phyloP scores from a whole-genome alignment of 2,797 vertebrate genomes.

The Semotilus atromaculatus region DNA sequence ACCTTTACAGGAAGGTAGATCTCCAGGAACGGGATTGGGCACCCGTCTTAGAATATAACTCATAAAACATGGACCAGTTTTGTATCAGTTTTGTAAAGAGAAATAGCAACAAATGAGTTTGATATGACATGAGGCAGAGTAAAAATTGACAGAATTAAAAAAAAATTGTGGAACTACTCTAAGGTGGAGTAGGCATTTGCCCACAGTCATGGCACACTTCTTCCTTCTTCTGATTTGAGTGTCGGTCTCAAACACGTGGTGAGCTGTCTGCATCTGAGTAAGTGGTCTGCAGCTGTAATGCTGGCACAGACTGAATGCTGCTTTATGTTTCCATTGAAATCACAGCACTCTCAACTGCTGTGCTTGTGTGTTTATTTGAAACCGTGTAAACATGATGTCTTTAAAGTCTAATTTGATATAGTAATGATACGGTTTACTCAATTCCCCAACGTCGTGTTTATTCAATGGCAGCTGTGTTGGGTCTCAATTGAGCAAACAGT shows the following conservation, averaged over 20 bases:
- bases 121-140: too few species aligned
- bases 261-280: slow-evolving; percentile 26
- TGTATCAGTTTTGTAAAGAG: neutral
- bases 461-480: slow-evolving; percentile 62
- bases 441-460: slow-evolving; percentile 68
- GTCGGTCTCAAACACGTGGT: neutral
- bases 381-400: slow-evolving; percentile 62
- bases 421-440: slow-evolving; percentile 63
- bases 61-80: too few species aligned
- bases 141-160: neutral
- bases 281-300: slow-evolving; percentile 23
- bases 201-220: neutral
- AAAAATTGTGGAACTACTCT: neutral
- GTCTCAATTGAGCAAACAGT: slow-evolving; percentile 59
- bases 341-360: slow-evolving; percentile 10
- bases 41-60: too few species aligned
- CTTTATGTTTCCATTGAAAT: slow-evolving; percentile 49
- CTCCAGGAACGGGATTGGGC: too few species aligned
- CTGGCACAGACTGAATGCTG: slow-evolving; percentile 69
- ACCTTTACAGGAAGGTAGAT: too few species aligned
- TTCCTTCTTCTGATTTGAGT: slow-evolving; percentile 16
- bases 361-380: slow-evolving; percentile 2
- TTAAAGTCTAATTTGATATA: slow-evolving; percentile 66
- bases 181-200: neutral
- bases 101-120: neutral